Evolutionary conservation across 30 jellyfish, hydroid and myxozoan species (phyloP).

Genomic region (Nemopilema nomurai): DNA sequence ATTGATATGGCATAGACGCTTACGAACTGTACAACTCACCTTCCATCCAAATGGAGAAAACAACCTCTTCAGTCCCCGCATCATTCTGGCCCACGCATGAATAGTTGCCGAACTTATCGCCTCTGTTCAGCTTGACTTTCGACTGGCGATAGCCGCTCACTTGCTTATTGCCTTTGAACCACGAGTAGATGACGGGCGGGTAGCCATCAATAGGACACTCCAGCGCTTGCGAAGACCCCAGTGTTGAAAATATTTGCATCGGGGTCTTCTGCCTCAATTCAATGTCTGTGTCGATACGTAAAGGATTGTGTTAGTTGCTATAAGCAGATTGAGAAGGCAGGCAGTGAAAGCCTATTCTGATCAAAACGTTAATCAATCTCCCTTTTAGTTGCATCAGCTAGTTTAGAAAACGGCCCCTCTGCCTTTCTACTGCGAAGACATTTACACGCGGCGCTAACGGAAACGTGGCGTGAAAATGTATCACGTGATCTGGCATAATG

Average conservation of each 20-base stretch:
- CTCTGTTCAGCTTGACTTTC: not conserved
- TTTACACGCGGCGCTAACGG: too few relatives aligned
- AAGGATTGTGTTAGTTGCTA: too few relatives aligned
- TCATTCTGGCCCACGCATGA: slow-evolving; percentile 47
- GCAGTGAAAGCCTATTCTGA: too few relatives aligned
- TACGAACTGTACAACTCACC: not conserved
- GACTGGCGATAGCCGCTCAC: slow-evolving; percentile 20
- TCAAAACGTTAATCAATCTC: too few relatives aligned
- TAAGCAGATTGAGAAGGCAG: too few relatives aligned
- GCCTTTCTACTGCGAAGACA: too few relatives aligned
- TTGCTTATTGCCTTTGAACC: slow-evolving; percentile 31
- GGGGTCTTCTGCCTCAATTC: slow-evolving; percentile 10
- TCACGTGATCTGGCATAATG: too few relatives aligned
- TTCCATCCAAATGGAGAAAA: slow-evolving; percentile 8
- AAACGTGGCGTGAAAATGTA: too few relatives aligned
- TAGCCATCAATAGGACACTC: slow-evolving; percentile 54
- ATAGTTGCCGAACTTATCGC: slow-evolving; percentile 48
- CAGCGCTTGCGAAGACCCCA: slow-evolving; percentile 35
- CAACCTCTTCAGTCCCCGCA: slow-evolving; percentile 32
- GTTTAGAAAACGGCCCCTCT: too few relatives aligned
- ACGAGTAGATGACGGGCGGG: slow-evolving; percentile 33
- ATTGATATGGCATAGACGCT: too few relatives aligned
- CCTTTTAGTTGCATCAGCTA: too few relatives aligned
- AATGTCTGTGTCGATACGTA: slow-evolving; percentile 13
- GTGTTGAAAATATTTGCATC: not conserved